Base-by-base conservation (phyloP, 2,797 vertebrate genomes). In the Gila robusta region DNA sequence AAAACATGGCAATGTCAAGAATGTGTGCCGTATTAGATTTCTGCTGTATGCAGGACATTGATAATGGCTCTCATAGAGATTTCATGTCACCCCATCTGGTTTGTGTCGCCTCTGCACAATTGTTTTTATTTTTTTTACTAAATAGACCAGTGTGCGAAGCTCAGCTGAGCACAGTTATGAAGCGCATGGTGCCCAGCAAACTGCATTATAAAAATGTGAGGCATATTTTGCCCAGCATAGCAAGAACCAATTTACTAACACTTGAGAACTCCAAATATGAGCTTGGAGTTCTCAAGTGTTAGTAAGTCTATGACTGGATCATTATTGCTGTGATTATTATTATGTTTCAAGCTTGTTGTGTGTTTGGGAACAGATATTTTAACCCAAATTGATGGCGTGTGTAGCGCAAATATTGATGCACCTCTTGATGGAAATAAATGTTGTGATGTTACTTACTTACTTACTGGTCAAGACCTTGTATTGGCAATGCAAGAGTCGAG, bases 11-110 rank as follows among this genome's bases (percentile, higher is more conserved):
- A 90, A 88, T 89, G 90, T 91, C 91, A 92, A 91, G 91, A 94
- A 94, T 92, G 88, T 90, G 92, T 87, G 88, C 91, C 88, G 44
- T 86, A 89, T 93, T 92, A 88, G 92, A 94, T 94, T 93, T 88
- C 89, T 52, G 89, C 81, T 88, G 91, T 86, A 86, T 52, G 86
- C 87, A 90, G 89, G 92, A 94, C 92, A 89, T 74, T 91, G 88
- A 91, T 92, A 91, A 93, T 92, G 81, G 67, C 66, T 86, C 47
- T 79, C 59, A 62, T 39, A 86, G 56, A 86, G 78, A 81, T 87
- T 82, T 79, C 56, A 62, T 69, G 84, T 66, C 74, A 85, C 37
- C 47, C 35, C 23, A 88, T 91, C 90, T 2, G 10, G 72, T 71
- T 79, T 59, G 87, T 81, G 59, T 86, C 23, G n/a, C 54, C 59